Evolutionary conservation across 2,888 invertebrate genomes (phyloP).

Genomic region (Campoletis raptor): DNA sequence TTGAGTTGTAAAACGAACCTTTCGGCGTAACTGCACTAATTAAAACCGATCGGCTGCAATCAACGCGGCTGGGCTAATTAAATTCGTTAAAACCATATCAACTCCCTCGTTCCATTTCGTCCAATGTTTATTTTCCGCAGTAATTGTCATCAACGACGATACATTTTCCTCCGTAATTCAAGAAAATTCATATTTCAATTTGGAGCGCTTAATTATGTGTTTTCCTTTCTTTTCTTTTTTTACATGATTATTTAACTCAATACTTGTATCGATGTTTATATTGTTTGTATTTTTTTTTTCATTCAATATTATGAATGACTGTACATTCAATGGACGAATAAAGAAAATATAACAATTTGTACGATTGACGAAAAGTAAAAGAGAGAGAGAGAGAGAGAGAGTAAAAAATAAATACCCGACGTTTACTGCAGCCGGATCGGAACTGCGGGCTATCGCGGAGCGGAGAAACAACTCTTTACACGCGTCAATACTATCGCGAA

Average conservation of each 20-base stretch:
- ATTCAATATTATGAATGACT: too few species aligned
- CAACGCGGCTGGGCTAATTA: constrained; percentile 55
- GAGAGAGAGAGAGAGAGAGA: too few species aligned
- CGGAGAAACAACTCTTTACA: background rate
- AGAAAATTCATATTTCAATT: constrained; percentile 12
- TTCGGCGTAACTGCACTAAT: constrained; percentile 45
- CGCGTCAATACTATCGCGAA: constrained; percentile 29
- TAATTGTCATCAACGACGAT: constrained; percentile 24
- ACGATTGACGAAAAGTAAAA: too few species aligned
- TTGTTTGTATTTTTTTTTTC: too few species aligned
- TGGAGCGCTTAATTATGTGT: background rate
- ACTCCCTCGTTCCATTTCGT: too few species aligned
- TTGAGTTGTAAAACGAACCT: constrained; percentile 41
- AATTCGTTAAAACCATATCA: constrained; percentile 59
- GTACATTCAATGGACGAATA: too few species aligned
- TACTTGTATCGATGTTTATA: background rate
- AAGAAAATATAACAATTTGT: too few species aligned
- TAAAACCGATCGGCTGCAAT: constrained; percentile 61
- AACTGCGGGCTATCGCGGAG: too few species aligned
- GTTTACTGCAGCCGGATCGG: too few species aligned
- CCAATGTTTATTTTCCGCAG: constrained; percentile 50
- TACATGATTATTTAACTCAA: too few species aligned
- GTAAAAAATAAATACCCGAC: too few species aligned
- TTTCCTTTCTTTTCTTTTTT: too few species aligned
- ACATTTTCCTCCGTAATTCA: constrained; percentile 22